phyloP scores from a whole-genome alignment of 1,140 invertebrate species.

The Lanistes nyassanus region DNA sequence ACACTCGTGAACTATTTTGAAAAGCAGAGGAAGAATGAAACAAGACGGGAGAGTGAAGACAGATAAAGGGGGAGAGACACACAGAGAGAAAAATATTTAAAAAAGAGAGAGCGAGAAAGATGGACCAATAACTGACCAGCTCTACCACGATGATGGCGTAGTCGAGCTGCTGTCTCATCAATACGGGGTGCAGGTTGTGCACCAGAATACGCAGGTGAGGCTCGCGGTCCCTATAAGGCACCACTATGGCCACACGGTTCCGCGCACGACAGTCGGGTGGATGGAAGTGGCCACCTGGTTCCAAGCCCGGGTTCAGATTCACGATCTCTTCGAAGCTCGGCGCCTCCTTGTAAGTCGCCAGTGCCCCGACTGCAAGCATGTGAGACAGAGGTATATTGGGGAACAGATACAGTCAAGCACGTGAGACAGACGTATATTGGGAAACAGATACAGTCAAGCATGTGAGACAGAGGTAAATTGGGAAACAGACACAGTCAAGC shows the following conservation, averaged over 20 bases:
- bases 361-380: constrained; percentile 30
- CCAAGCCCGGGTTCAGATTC: constrained; percentile 31
- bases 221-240: constrained; percentile 50
- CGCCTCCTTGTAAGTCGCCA: constrained; percentile 22
- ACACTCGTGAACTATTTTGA: too few relatives aligned
- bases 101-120: too few relatives aligned
- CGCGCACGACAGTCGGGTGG: constrained; percentile 42
- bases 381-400: too few relatives aligned
- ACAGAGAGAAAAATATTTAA: too few relatives aligned
- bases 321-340: constrained; percentile 33
- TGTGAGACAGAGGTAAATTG: too few relatives aligned
- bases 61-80: too few relatives aligned
- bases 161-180: constrained; percentile 50
- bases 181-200: constrained; percentile 51
- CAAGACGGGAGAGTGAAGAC: too few relatives aligned
- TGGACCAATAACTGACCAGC: constrained; percentile 36
- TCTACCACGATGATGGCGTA: constrained; percentile 57
- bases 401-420: too few relatives aligned
- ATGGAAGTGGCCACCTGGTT: constrained; percentile 47
- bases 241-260: constrained; percentile 49
- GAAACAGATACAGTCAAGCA: too few relatives aligned
- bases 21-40: too few relatives aligned
- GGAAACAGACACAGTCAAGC: too few relatives aligned
- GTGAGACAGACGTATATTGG: too few relatives aligned
- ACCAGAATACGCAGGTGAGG: constrained; percentile 51